Percentiles rank a stretch among this genome's conserved stretches.
These are phyloP conservation scores for Cantharis lateralis DNA, from an alignment of 2,888 invertebrate species.

Conservation along the genomic window DNA sequence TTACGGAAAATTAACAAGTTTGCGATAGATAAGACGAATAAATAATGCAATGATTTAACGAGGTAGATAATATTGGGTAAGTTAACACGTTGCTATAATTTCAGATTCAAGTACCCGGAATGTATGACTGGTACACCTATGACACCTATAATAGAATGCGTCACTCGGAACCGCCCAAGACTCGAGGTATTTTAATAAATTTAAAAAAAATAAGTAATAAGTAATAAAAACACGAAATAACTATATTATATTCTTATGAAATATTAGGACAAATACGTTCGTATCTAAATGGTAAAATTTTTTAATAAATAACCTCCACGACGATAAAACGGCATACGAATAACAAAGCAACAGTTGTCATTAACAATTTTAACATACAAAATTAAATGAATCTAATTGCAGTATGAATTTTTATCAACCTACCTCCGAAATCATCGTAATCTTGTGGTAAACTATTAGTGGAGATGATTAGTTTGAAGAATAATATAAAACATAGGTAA, in stretches of 20 bases:
- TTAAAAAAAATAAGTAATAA: not conserved
- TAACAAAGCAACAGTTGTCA: conserved; percentile 2
- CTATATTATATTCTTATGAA: not conserved
- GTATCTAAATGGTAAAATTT: not conserved
- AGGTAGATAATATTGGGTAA: not conserved
- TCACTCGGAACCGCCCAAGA: conserved; percentile 2
- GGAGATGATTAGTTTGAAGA: not conserved
- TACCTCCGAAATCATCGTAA: not conserved
- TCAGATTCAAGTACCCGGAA: not conserved
- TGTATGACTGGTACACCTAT: not conserved
- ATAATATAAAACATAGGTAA: not conserved
- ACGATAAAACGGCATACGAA: not conserved
- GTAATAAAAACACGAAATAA: not conserved
- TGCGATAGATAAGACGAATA: not conserved
- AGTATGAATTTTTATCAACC: not conserved
- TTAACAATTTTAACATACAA: not conserved
- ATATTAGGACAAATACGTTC: not conserved
- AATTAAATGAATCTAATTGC: not conserved
- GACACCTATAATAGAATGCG: not conserved
- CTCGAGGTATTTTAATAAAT: not conserved
- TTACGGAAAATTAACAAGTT: not conserved
- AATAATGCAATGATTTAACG: not conserved
- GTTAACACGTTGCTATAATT: not conserved
- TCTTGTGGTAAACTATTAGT: not conserved
- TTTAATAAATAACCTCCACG: not conserved